Evolutionary conservation across 2,113 vertebrate genomes (phyloP).

Genomic region (Boulengeromyrus knoepffleri): DNA sequence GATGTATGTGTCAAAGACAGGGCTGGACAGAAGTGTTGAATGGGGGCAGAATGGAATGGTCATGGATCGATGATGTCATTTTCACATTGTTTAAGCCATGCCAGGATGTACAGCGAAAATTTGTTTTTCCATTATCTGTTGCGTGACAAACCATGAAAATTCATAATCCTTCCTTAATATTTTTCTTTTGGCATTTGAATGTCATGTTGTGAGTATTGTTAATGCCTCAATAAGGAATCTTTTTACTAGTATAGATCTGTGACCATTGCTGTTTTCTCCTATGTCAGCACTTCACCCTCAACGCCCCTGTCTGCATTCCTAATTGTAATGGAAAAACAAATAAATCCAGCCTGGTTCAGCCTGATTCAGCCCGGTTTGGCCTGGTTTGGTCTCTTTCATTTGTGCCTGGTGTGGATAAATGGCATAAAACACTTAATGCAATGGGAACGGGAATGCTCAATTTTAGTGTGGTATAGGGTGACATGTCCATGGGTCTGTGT

Average conservation of each 20-base stretch:
- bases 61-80: background rate
- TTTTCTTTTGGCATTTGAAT: background rate
- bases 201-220: background rate
- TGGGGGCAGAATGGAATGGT: background rate
- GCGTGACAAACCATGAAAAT: background rate
- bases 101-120: background rate
- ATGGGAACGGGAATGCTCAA: background rate
- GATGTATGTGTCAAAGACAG: background rate
- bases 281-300: background rate
- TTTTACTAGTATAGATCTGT: background rate
- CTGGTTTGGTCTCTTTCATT: background rate
- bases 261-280: background rate
- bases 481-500: constrained; percentile 34
- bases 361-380: background rate
- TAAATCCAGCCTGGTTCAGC: constrained; percentile 4
- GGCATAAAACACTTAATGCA: background rate
- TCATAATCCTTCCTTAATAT: background rate
- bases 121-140: background rate
- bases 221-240: background rate
- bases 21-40: background rate
- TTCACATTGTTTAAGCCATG: background rate
- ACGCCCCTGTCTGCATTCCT: background rate
- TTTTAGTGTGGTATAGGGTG: background rate
- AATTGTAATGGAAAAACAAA: background rate
- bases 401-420: background rate